Conservation (phyloP, 2,888 invertebrate species). For the Phasia obesa region DNA sequence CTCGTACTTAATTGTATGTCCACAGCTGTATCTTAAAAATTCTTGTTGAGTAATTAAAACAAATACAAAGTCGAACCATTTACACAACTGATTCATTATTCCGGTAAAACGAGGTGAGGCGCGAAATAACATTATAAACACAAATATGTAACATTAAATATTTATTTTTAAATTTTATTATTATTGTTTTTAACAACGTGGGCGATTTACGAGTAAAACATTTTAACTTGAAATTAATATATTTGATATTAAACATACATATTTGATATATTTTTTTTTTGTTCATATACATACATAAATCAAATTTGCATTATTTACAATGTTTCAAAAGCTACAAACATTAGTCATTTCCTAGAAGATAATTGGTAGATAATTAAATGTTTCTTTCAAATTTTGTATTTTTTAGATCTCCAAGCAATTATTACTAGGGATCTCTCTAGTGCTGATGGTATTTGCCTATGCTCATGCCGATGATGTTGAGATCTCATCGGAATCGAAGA, state of each 20-base stretch:
- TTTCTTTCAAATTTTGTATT: neutral
- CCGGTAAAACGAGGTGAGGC: constrained; percentile 51
- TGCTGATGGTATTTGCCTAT: constrained; percentile 42
- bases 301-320: too few relatives aligned
- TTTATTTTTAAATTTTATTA: neutral
- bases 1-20: too few relatives aligned
- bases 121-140: constrained; percentile 38
- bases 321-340: neutral
- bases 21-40: neutral
- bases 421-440: constrained; percentile 52
- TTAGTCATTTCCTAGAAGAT: neutral
- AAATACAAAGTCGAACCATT: neutral
- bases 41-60: neutral
- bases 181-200: constrained; percentile 25
- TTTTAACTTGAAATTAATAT: constrained; percentile 28
- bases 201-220: constrained; percentile 51
- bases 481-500: constrained; percentile 38
- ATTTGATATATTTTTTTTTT: constrained; percentile 1
- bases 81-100: constrained; percentile 44
- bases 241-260: neutral
- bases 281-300: too few relatives aligned
- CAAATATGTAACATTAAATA: constrained; percentile 9
- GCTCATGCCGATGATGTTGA: constrained; percentile 45
- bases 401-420: constrained; percentile 58
- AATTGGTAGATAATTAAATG: neutral